Percentiles rank a stretch among this genome's conserved stretches.
Evolutionary conservation across 2,888 invertebrate species (phyloP).

Genomic region (Latrodectus hesperus): DNA sequence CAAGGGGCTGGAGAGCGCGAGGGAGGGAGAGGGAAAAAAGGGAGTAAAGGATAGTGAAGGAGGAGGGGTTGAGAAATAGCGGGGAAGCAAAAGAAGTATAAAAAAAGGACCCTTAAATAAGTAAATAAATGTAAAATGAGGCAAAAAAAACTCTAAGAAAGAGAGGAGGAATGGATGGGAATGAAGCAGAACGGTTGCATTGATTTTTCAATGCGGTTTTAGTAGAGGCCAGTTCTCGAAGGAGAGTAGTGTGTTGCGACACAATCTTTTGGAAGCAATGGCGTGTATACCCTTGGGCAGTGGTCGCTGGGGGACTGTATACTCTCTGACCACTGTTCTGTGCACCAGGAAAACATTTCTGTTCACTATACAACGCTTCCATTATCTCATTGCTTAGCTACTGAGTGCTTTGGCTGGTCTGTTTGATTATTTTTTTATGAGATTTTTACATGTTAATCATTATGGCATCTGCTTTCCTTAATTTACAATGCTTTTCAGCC

Average conservation of each 20-base stretch:
- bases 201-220: slow-evolving; percentile 69
- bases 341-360: no score
- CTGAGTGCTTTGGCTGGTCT: no score
- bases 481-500: no score
- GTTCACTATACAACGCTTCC: no score
- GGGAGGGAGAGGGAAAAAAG: slow-evolving; percentile 10
- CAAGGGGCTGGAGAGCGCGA: slow-evolving; percentile 2
- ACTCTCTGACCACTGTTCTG: slow-evolving; percentile 30
- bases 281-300: slow-evolving; percentile 59
- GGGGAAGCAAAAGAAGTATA: background rate
- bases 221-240: slow-evolving; percentile 59
- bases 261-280: slow-evolving; percentile 39
- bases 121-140: slow-evolving; percentile 61
- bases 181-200: slow-evolving; percentile 66
- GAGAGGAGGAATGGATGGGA: slow-evolving; percentile 22
- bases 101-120: slow-evolving; percentile 60
- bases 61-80: slow-evolving; percentile 8
- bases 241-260: slow-evolving; percentile 51
- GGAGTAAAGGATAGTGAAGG: background rate
- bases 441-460: no score
- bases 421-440: no score
- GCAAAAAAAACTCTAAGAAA: slow-evolving; percentile 36
- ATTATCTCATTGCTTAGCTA: no score
- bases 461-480: no score
- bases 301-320: slow-evolving; percentile 62